Evolutionary conservation across 2,888 invertebrate genomes (phyloP).

Genomic region (Caenorhabditis panamensis): DNA sequence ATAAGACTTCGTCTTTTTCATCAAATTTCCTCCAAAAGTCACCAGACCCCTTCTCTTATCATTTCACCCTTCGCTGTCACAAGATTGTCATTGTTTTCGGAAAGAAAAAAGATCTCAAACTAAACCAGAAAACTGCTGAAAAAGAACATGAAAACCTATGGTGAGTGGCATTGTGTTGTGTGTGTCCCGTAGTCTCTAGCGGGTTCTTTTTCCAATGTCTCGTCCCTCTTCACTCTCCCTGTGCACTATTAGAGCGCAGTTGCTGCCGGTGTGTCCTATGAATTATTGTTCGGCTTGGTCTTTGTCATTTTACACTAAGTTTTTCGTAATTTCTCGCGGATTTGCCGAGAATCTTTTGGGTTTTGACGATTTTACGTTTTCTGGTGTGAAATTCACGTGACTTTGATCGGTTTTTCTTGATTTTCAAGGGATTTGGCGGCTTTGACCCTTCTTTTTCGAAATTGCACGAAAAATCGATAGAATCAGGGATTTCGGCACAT

Average conservation of each 20-base stretch:
- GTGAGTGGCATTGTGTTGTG: background rate
- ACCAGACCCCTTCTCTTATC: slow-evolving; percentile 1
- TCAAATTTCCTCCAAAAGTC: too few relatives aligned
- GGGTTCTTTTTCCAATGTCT: background rate
- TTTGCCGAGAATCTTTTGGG: too few relatives aligned
- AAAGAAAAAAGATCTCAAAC: background rate
- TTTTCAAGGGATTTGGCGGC: slow-evolving; percentile 1
- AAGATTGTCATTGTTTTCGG: background rate
- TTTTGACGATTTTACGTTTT: background rate
- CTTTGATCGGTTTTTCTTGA: slow-evolving; percentile 25
- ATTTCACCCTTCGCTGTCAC: background rate
- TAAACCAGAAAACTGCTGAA: background rate
- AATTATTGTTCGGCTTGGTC: background rate
- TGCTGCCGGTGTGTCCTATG: background rate
- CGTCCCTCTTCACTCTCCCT: background rate
- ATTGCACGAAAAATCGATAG: too few relatives aligned
- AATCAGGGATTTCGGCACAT: too few relatives aligned
- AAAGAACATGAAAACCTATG: background rate
- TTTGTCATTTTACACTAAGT: too few relatives aligned
- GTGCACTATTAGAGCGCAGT: background rate
- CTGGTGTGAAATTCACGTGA: background rate
- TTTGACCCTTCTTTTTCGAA: background rate
- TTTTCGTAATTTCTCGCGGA: too few relatives aligned
- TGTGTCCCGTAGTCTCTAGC: background rate
- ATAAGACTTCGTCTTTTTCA: too few relatives aligned